Conservation (phyloP, 1,140 invertebrate genomes). For the Drosophila asahinai region DNA sequence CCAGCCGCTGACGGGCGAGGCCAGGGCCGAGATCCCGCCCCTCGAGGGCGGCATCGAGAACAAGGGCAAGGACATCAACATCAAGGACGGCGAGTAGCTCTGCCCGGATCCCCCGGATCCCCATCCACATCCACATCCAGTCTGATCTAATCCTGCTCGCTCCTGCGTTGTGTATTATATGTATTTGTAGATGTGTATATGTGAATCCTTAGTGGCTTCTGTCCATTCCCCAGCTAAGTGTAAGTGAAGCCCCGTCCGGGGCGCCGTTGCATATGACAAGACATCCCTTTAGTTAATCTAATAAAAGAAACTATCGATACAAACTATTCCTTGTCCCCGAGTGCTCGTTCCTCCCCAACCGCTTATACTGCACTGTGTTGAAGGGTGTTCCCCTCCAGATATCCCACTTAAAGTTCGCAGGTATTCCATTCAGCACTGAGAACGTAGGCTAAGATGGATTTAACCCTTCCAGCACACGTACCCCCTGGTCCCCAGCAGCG, state of each 20-base stretch:
- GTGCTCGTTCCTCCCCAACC: not conserved
- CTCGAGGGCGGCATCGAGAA: constrained; percentile 67
- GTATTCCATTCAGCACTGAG: too few relatives aligned
- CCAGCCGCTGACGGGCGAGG: constrained; percentile 51
- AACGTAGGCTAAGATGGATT: not conserved
- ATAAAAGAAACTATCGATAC: constrained; percentile 41
- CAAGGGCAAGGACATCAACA: constrained; percentile 53
- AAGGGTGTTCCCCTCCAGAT: too few relatives aligned
- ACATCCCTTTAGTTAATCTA: constrained; percentile 53
- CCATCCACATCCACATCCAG: not conserved
- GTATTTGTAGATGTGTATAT: constrained; percentile 38
- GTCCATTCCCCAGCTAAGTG: constrained; percentile 59
- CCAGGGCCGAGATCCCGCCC: constrained; percentile 28
- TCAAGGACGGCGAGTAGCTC: constrained; percentile 39
- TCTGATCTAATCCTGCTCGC: constrained; percentile 11
- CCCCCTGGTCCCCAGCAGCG: constrained; percentile 87
- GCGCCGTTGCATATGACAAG: constrained; percentile 67
- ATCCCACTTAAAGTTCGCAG: too few relatives aligned
- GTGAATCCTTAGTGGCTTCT: constrained; percentile 34
- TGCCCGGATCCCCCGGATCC: too few relatives aligned
- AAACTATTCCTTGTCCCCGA: not conserved
- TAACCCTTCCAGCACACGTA: constrained; percentile 86
- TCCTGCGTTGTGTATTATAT: constrained; percentile 65
- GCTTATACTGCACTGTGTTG: too few relatives aligned
- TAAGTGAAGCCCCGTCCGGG: constrained; percentile 20